phyloP scores from a whole-genome alignment of 2,113 vertebrate genomes.

The Vireo altiloquus region DNA sequence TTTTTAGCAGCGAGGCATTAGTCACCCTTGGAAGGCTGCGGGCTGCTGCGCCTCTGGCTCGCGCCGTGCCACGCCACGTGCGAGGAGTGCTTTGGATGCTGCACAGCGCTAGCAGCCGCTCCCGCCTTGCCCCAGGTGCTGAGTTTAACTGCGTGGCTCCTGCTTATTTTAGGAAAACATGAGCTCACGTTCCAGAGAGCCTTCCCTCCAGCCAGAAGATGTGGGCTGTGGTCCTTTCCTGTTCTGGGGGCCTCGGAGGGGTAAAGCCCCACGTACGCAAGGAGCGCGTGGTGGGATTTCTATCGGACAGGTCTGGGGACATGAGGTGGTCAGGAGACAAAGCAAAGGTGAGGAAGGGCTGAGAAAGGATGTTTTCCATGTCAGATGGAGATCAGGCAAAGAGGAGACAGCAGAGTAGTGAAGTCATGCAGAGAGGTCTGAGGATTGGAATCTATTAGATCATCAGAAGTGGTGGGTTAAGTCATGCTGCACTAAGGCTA shows the following conservation, averaged over 20 bases:
- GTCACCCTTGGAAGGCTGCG: slow-evolving; percentile 49
- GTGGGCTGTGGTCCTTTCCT: neutral
- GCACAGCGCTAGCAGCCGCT: neutral
- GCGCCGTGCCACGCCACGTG: neutral
- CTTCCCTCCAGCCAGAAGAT: neutral
- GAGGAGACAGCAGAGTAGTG: neutral
- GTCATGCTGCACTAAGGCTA: neutral
- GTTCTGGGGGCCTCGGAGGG: neutral
- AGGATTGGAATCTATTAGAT: neutral
- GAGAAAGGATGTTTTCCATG: neutral
- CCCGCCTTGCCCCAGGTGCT: slow-evolving; percentile 59
- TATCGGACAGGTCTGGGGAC: fast-evolving
- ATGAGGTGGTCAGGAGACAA: fast-evolving
- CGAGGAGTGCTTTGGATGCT: neutral
- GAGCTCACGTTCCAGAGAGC: slow-evolving; percentile 32
- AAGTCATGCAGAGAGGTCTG: neutral
- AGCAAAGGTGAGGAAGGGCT: neutral
- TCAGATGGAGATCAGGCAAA: neutral
- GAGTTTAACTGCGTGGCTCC: slow-evolving; percentile 28
- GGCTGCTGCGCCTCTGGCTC: neutral
- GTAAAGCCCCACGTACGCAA: neutral
- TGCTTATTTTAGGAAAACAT: slow-evolving; percentile 57
- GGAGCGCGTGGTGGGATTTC: neutral
- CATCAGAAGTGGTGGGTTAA: neutral
- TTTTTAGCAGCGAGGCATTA: slow-evolving; percentile 55